Evolutionary conservation across 1,140 invertebrate genomes (phyloP).

Genomic region (Orchesella cincta): DNA sequence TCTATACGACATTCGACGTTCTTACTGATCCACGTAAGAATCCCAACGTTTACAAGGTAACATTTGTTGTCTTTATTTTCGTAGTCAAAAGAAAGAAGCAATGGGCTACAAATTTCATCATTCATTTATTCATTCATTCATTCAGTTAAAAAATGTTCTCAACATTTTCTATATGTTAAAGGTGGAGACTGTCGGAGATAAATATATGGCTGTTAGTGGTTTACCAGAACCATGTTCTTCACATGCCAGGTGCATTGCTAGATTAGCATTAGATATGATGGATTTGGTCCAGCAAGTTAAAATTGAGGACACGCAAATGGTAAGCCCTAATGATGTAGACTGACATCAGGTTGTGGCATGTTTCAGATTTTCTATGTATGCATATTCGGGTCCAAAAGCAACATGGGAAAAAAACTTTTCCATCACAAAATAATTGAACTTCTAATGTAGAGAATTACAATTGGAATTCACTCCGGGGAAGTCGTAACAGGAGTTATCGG

Average conservation of each 20-base stretch:
- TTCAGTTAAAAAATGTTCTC: constrained; percentile 35
- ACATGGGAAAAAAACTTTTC: not conserved
- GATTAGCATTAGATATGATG: constrained; percentile 93
- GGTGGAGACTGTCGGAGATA: constrained; percentile 99
- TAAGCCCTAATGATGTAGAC: constrained; percentile 65
- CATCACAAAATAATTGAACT: too few species aligned
- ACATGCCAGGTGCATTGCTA: constrained; percentile 90
- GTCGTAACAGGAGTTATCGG: constrained; percentile 96
- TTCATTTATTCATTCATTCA: constrained; percentile 20
- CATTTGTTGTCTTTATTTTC: too few species aligned
- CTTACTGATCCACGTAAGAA: constrained; percentile 88
- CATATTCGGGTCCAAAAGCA: too few species aligned
- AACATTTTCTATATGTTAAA: too few species aligned
- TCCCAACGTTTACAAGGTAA: constrained; percentile 92
- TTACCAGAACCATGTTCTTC: constrained; percentile 86
- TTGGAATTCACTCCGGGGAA: constrained; percentile 94
- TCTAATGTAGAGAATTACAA: constrained; percentile 79
- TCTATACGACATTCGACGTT: constrained; percentile 88
- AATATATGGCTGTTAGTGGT: constrained; percentile 98
- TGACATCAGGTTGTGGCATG: too few species aligned
- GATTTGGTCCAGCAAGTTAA: constrained; percentile 83
- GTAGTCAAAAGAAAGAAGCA: not conserved
- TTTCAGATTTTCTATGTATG: not conserved
- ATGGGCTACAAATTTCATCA: not conserved
- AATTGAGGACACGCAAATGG: constrained; percentile 81